A percentile compares a stretch with the other conserved stretches of the same genome.
phyloP scores from a whole-genome alignment of 2,888 invertebrate species.

The Zaprionus lineosus region DNA sequence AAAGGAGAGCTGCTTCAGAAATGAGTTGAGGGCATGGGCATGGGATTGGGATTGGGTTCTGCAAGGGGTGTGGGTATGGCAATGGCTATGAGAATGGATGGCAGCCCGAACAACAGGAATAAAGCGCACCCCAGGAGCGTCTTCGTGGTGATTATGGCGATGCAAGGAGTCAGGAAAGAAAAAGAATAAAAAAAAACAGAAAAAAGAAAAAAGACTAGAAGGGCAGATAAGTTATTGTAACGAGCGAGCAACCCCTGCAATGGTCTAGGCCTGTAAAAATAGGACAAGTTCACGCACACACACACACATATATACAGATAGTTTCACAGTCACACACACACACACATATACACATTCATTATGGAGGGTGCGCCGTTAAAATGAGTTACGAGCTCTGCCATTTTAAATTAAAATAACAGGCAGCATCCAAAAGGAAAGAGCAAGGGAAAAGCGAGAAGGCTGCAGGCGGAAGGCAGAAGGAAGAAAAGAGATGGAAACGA shows the following conservation, averaged over 20 bases:
- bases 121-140: conserved; percentile 79
- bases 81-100: conserved; percentile 18
- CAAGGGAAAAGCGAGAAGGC: too few relatives aligned
- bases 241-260: conserved; percentile 72
- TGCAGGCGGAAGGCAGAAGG: too few relatives aligned
- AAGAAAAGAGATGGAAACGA: conserved; percentile 6
- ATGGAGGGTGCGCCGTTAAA: conserved; percentile 77
- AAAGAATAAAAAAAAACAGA: too few relatives aligned
- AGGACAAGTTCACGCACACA: conserved; percentile 70
- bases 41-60: conserved; percentile 6
- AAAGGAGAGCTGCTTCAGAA: conserved; percentile 63
- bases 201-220: conserved; percentile 40
- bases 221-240: conserved; percentile 78
- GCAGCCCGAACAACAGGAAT: conserved; percentile 22
- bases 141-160: conserved; percentile 65
- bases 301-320: conserved; percentile 26
- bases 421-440: conserved; percentile 56
- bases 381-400: conserved; percentile 82
- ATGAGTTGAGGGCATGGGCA: conserved; percentile 12
- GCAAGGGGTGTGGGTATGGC: conserved; percentile 5
- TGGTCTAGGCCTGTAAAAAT: conserved; percentile 63
- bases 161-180: conserved; percentile 40
- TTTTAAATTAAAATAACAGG: conserved; percentile 80
- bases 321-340: too few relatives aligned
- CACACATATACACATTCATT: conserved; percentile 26